Conservation (phyloP, 2,888 invertebrate genomes). For the Clistopyga incitator region DNA sequence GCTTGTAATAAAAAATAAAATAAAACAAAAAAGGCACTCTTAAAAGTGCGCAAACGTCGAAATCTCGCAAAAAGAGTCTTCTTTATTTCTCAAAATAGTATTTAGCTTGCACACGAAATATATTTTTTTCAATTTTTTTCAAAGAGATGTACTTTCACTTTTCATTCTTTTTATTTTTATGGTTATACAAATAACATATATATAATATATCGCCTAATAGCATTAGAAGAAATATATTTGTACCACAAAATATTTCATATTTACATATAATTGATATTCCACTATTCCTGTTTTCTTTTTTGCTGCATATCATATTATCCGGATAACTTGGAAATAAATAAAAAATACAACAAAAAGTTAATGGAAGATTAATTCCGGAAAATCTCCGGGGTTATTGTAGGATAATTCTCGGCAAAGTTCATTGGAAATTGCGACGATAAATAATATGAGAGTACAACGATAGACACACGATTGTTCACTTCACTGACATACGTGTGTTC, state of each 20-base stretch:
- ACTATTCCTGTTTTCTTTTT: too few species aligned
- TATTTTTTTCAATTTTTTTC: too few species aligned
- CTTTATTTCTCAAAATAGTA: too few species aligned
- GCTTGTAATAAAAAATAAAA: neutral
- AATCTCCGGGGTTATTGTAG: constrained; percentile 34
- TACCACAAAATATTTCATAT: too few species aligned
- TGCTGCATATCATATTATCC: neutral
- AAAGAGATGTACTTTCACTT: too few species aligned
- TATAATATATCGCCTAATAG: too few species aligned
- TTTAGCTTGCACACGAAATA: too few species aligned
- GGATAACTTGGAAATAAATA: neutral
- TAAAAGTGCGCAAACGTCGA: neutral
- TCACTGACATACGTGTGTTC: constrained; percentile 50
- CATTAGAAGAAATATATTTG: too few species aligned
- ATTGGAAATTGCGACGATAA: constrained; percentile 81
- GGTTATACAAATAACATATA: too few species aligned
- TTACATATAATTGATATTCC: too few species aligned
- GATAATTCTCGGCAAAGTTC: constrained; percentile 75
- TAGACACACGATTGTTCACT: constrained; percentile 48
- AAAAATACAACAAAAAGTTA: neutral
- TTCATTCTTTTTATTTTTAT: too few species aligned
- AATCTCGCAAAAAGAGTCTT: neutral
- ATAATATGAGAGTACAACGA: constrained; percentile 75
- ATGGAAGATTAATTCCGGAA: constrained; percentile 18
- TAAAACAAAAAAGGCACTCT: neutral